Evolutionary conservation across 1,140 invertebrate genomes (phyloP).

Genomic region (Tetragnatha versicolor): DNA sequence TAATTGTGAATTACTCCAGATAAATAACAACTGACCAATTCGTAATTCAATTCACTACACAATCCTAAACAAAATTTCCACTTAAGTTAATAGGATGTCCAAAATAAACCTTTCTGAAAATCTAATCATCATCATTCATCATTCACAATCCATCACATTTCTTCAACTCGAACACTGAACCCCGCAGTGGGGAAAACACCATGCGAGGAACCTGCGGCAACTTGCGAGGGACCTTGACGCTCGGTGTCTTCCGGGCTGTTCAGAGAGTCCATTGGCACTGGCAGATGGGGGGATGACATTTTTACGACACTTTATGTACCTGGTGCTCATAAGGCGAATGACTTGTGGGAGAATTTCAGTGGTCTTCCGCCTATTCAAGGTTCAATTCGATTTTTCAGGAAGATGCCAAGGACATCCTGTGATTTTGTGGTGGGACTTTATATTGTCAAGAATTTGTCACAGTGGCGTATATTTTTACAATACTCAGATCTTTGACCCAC

Average conservation of each 20-base stretch:
- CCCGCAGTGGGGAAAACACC: background rate
- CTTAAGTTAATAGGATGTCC: too few relatives aligned
- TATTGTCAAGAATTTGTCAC: background rate
- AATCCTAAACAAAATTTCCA: too few relatives aligned
- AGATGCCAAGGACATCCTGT: background rate
- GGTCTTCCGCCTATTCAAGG: conserved; percentile 34
- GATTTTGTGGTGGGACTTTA: background rate
- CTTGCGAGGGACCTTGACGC: conserved; percentile 10
- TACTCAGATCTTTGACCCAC: background rate
- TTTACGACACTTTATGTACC: conserved; percentile 24
- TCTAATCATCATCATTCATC: too few relatives aligned
- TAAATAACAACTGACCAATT: too few relatives aligned
- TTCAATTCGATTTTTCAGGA: background rate
- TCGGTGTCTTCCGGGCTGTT: conserved; percentile 18
- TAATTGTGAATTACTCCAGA: too few relatives aligned
- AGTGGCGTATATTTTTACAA: background rate
- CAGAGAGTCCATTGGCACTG: conserved; percentile 14
- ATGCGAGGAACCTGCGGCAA: conserved; percentile 11
- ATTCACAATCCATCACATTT: too few relatives aligned
- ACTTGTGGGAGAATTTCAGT: conserved; percentile 4
- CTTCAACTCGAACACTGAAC: too few relatives aligned
- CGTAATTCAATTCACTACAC: too few relatives aligned
- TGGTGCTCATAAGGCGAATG: conserved; percentile 9
- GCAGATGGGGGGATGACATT: conserved; percentile 37
- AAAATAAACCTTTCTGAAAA: too few relatives aligned